Base-by-base conservation (phyloP, 2,888 invertebrate genomes). In the Endotricha flammealis region DNA sequence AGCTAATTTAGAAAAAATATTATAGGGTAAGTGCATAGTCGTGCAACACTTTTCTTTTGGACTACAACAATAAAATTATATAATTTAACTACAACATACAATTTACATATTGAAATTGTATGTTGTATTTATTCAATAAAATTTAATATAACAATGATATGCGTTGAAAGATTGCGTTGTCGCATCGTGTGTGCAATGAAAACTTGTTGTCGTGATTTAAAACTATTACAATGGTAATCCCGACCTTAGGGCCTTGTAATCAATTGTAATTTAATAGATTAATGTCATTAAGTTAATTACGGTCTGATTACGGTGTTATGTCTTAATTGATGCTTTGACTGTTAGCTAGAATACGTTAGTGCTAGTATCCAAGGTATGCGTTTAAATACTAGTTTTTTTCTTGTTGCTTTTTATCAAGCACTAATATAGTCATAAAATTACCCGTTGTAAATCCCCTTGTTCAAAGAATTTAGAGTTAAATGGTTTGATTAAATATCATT, bases 271-370 rank as follows among this genome's bases (percentile, higher is more conserved):
- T 66, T 76, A 72, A 72, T 72, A 67, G 77, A 68, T 78, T 80
- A 80, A 80, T 75, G 71, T 58, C 54, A 76, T 79, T 79, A 74
- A 57, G 50, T 63, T 76, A 81, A 82, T 82, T 66, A 69, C 46
- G 42, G 49, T 42, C 63, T 69, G 58, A 75, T 83, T 79, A 70
- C 64, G 61, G 78, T 73, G 71, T 76, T 76, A 74, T 70, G 67
- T 54, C 56, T 46, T 78, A 81, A 80, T 78, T 65, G 74, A 55
- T 40, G 24, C 49, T 60, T 55, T 64, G 49, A 42, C 43, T 23
- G 42, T 57, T 57, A 46, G 53, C 45, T 47, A 40, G 39, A 45
- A 46, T 38, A 35, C 39, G 24, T 40, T 37, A 34, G 20, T 17
- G 27, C 29, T 29, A 25, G 12, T n/a, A 28, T 10, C 9, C 12